Evolutionary conservation across 2,113 vertebrate species (phyloP).

Genomic region (Microtus richardsoni): DNA sequence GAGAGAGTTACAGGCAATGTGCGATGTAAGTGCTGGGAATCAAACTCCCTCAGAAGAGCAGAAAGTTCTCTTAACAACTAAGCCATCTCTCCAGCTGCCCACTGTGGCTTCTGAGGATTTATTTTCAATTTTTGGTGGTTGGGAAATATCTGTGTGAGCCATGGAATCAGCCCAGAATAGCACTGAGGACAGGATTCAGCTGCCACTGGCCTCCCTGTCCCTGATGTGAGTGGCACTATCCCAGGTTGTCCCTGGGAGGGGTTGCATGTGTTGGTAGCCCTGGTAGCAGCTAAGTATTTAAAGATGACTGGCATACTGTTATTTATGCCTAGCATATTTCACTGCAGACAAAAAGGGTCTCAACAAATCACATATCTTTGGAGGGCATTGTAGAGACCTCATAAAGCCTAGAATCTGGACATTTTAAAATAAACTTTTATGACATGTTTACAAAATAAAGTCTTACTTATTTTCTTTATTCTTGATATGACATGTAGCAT

Average conservation of each 20-base stretch:
- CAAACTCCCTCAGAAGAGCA: neutral
- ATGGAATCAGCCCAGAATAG: neutral
- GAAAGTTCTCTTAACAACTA: neutral
- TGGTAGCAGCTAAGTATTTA: too few relatives aligned
- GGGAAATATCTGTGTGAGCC: neutral
- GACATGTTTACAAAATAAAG: neutral
- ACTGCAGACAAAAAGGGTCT: neutral
- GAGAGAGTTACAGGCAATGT: neutral
- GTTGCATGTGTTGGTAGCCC: neutral
- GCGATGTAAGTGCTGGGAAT: neutral
- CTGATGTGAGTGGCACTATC: neutral
- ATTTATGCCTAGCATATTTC: neutral
- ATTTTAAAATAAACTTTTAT: neutral
- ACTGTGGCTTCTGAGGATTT: neutral
- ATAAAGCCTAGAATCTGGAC: neutral
- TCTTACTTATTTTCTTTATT: neutral
- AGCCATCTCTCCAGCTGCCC: neutral
- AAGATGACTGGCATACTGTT: rapidly evolving
- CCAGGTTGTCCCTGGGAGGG: rapidly evolving
- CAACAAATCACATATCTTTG: neutral
- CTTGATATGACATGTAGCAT: neutral
- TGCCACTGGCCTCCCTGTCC: neutral
- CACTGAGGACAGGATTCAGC: neutral
- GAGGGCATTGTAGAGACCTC: neutral
- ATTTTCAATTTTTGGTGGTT: neutral